Evolutionary conservation across 1,140 invertebrate genomes (phyloP).

Genomic region (Drosophila sp.): DNA sequence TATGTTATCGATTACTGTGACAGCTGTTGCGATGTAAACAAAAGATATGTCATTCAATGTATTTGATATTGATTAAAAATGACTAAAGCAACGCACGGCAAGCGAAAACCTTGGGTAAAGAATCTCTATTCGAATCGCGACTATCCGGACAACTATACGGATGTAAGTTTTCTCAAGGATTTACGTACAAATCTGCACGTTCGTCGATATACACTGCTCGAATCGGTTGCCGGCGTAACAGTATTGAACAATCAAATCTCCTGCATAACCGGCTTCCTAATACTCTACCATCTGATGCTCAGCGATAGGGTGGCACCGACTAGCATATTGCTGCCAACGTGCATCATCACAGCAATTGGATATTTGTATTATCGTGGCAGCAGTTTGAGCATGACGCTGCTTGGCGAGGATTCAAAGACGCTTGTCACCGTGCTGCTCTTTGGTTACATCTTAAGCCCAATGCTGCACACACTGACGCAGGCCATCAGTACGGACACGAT

Average conservation of each 20-base stretch:
- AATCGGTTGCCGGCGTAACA: constrained; percentile 90
- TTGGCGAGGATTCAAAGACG: constrained; percentile 88
- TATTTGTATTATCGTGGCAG: constrained; percentile 75
- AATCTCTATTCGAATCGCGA: constrained; percentile 94
- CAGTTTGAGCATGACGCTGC: constrained; percentile 53
- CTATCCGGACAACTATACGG: constrained; percentile 96
- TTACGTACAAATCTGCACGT: constrained; percentile 93
- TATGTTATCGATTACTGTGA: constrained; percentile 21
- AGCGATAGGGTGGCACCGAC: constrained; percentile 88
- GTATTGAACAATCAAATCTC: constrained; percentile 91
- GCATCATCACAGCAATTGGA: constrained; percentile 86
- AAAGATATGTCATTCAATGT: constrained; percentile 29
- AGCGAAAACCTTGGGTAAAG: constrained; percentile 90
- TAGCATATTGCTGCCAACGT: constrained; percentile 86
- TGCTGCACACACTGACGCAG: constrained; percentile 97
- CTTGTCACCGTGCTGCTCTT: constrained; percentile 92
- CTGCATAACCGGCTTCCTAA: constrained; percentile 90
- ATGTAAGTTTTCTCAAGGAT: constrained; percentile 92
- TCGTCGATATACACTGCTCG: constrained; percentile 88
- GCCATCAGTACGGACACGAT: constrained; percentile 98
- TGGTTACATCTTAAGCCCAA: constrained; percentile 94
- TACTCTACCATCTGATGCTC: constrained; percentile 90
- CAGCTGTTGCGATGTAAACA: constrained; percentile 44
- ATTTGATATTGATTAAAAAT: constrained; percentile 36
- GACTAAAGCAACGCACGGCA: constrained; percentile 46